These are phyloP conservation scores for Cephalopterus ornatus DNA, from an alignment of 2,113 vertebrate genomes.

Conservation along the genomic window DNA sequence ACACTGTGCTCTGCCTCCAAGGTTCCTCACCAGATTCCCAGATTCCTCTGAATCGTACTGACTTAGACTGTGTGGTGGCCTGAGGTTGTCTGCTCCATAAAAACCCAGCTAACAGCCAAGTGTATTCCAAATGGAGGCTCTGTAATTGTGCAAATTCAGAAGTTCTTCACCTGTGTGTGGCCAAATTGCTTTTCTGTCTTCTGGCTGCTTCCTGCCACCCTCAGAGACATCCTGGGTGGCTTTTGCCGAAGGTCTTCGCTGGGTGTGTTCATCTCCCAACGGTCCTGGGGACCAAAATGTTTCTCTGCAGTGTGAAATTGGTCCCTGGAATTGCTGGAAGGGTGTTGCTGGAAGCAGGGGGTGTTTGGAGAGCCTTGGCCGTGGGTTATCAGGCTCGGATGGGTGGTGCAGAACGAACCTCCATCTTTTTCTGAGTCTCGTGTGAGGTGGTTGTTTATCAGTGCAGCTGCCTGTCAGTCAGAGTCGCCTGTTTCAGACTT, in stretches of 20 bases:
- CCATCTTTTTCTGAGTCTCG: rapidly evolving
- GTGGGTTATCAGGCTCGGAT: not conserved
- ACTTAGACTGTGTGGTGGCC: not conserved
- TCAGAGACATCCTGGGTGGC: not conserved
- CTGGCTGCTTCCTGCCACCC: not conserved
- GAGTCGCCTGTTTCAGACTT: not conserved
- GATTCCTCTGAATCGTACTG: not conserved
- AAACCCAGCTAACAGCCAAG: not conserved
- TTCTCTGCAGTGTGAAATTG: not conserved
- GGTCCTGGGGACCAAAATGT: not conserved
- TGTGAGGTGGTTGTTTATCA: not conserved
- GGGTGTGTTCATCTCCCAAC: not conserved
- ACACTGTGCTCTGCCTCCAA: not conserved
- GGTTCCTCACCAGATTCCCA: not conserved
- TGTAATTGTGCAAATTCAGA: not conserved
- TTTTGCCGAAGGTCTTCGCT: not conserved
- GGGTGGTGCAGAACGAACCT: not conserved
- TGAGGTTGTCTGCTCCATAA: not conserved
- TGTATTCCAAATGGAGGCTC: not conserved
- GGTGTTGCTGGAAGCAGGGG: not conserved
- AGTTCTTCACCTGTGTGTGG: not conserved
- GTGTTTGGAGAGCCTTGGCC: not conserved
- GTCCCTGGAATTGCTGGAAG: not conserved
- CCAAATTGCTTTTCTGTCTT: not conserved
- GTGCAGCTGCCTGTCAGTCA: not conserved